Conservation (phyloP, 2,113 vertebrate species). For the Nymphicus hollandicus region DNA sequence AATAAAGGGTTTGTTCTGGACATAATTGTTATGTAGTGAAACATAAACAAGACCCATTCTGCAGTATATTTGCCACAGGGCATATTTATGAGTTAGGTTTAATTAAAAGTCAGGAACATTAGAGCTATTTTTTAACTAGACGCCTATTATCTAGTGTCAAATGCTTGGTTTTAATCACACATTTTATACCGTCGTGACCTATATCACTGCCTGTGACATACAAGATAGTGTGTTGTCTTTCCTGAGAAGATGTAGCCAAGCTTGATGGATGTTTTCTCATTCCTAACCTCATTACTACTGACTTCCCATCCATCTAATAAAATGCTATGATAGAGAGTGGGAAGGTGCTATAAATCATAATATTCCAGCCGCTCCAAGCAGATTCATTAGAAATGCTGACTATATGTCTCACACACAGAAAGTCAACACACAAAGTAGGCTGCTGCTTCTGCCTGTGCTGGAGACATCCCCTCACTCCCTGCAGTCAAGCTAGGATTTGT, state of each 20-base stretch:
- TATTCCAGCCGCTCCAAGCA: constrained; percentile 78
- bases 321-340: constrained; percentile 83
- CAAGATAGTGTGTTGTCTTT: constrained; percentile 82
- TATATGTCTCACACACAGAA: constrained; percentile 79
- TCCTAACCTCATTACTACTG: constrained; percentile 87
- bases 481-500: constrained; percentile 11
- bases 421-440: constrained; percentile 73
- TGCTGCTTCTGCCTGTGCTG: constrained; percentile 42
- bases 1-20: constrained; percentile 74
- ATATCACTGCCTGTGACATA: constrained; percentile 81
- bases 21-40: constrained; percentile 78
- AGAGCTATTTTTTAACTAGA: constrained; percentile 79
- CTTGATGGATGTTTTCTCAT: constrained; percentile 87
- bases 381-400: constrained; percentile 84
- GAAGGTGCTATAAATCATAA: constrained; percentile 84
- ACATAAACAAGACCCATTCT: constrained; percentile 76
- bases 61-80: constrained; percentile 76
- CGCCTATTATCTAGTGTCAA: constrained; percentile 82
- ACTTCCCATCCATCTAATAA: constrained; percentile 89
- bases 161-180: constrained; percentile 81
- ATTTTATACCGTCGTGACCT: constrained; percentile 82
- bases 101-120: constrained; percentile 79
- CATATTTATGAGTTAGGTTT: constrained; percentile 80
- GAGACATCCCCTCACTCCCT: neutral
- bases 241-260: constrained; percentile 76